Evolutionary conservation across 2,888 invertebrate species (phyloP).

Genomic region (Ormia ochracea): DNA sequence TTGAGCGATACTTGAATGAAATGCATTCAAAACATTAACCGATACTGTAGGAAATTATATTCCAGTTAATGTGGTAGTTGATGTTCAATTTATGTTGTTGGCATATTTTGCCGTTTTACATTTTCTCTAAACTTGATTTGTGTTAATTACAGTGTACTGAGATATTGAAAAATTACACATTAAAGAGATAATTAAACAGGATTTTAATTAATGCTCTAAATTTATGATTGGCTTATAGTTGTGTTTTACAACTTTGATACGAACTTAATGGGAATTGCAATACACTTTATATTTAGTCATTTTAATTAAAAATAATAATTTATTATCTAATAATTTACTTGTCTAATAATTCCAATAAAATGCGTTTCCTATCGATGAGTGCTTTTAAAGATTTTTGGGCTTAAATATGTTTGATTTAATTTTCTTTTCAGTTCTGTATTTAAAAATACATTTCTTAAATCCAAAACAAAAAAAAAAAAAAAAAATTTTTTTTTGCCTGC

Average conservation of each 20-base stretch:
- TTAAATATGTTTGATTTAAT: too few relatives aligned
- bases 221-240: constrained; percentile 33
- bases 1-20: background rate
- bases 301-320: background rate
- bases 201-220: constrained; percentile 27
- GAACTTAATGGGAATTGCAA: background rate
- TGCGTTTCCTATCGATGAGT: too few relatives aligned
- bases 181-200: constrained; percentile 57
- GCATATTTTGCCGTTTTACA: background rate
- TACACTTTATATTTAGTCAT: background rate
- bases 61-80: constrained; percentile 24
- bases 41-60: constrained; percentile 55
- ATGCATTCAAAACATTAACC: constrained; percentile 40
- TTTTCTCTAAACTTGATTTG: constrained; percentile 45
- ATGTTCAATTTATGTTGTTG: constrained; percentile 16
- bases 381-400: too few relatives aligned
- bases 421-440: too few relatives aligned
- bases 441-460: too few relatives aligned
- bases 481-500: too few relatives aligned
- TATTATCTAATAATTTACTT: too few relatives aligned
- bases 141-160: constrained; percentile 56
- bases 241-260: constrained; percentile 2
- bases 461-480: too few relatives aligned
- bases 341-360: too few relatives aligned
- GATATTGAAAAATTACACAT: constrained; percentile 59